Conservation (phyloP, 2,888 invertebrate genomes). For the Nomada ruficornis region DNA sequence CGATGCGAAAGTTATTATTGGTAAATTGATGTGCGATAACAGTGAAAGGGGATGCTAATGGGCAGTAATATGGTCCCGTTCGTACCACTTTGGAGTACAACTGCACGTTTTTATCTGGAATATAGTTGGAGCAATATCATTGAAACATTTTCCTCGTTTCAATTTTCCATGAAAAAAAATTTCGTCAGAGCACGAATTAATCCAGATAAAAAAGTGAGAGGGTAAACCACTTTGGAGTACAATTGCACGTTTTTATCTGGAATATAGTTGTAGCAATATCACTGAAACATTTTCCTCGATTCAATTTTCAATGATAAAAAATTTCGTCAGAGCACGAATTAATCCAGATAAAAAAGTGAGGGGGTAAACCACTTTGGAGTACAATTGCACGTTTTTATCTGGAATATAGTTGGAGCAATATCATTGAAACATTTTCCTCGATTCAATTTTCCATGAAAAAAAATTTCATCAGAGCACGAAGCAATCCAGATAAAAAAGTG, state of each 20-base stretch:
- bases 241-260: background rate
- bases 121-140: background rate
- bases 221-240: background rate
- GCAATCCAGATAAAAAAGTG: conserved; percentile 12
- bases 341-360: conserved; percentile 18
- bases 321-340: background rate
- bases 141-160: no score
- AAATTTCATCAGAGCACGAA: background rate
- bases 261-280: background rate
- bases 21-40: conserved; percentile 6
- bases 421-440: no score
- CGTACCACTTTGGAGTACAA: background rate
- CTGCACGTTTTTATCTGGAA: conserved; percentile 9
- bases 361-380: no score
- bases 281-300: no score
- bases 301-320: no score
- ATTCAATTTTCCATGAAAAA: no score
- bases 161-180: no score
- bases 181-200: background rate
- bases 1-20: conserved; percentile 2
- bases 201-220: conserved; percentile 14
- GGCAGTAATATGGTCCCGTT: background rate
- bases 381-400: background rate
- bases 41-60: background rate
- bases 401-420: background rate